Conservation (phyloP, 2,797 vertebrate species). For the Podargus strigoides region DNA sequence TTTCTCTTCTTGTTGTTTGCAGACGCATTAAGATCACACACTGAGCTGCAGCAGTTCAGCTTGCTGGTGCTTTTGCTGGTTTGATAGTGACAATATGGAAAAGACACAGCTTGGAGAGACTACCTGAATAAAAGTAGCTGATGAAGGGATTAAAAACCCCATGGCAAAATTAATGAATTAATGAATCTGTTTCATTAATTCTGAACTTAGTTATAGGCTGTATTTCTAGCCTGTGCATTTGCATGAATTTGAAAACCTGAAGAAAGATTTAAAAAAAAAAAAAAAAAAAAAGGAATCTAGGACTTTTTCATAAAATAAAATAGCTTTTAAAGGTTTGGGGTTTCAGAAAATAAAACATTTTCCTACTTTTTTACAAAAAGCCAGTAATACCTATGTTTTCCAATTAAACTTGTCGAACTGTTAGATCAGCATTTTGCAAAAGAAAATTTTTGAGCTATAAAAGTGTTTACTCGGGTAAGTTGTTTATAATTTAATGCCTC, state of each 20-base stretch:
- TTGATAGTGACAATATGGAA: slow-evolving; percentile 18
- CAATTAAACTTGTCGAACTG: not conserved
- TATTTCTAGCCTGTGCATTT: not conserved
- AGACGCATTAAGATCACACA: slow-evolving; percentile 64
- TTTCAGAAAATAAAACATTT: not conserved
- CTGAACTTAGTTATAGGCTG: not conserved
- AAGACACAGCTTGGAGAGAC: not conserved
- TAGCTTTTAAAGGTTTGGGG: accelerated
- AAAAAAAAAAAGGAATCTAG: not conserved
- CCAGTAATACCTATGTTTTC: not conserved
- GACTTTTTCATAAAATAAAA: not conserved
- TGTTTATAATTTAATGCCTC: not conserved
- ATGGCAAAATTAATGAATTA: not conserved
- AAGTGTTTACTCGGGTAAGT: not conserved
- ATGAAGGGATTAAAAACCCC: not conserved
- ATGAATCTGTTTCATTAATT: not conserved
- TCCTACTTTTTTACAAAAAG: not conserved
- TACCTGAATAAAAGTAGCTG: not conserved
- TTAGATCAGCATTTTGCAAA: not conserved
- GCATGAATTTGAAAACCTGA: not conserved
- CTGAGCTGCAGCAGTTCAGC: slow-evolving; percentile 3
- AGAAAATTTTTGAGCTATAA: not conserved
- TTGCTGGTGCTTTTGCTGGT: slow-evolving; percentile 26
- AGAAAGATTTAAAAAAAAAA: not conserved
- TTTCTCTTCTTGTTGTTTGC: slow-evolving; percentile 60